Percentiles rank a stretch among this genome's conserved stretches.
Conservation (phyloP, 2,113 vertebrate genomes). For the Sminthopsis crassicaudata region DNA sequence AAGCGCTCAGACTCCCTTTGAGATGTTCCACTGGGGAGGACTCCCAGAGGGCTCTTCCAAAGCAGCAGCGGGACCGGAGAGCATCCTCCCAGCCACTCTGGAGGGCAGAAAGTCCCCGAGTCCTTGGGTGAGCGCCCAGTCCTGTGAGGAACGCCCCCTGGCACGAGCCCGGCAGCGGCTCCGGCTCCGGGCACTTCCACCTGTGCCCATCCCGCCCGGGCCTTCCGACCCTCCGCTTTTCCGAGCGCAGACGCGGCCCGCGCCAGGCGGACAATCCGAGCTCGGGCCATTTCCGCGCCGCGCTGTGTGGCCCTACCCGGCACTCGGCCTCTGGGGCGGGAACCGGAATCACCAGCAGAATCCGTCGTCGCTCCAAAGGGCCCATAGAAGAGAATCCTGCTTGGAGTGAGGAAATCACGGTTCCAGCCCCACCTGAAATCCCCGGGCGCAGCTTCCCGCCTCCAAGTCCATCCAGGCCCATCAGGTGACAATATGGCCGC, state of each 20-base stretch:
- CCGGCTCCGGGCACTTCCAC: background rate
- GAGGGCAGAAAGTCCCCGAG: conserved; percentile 55
- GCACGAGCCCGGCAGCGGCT: conserved; percentile 61
- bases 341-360: conserved; percentile 70
- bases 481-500: no score
- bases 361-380: conserved; percentile 59
- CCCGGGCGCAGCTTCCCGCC: no score
- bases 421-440: no score
- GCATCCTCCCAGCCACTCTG: conserved; percentile 34
- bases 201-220: background rate
- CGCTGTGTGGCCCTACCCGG: conserved; percentile 62
- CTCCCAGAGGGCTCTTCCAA: conserved; percentile 19
- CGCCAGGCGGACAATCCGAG: no score
- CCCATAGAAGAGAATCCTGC: conserved; percentile 67
- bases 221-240: conserved; percentile 43
- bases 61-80: conserved; percentile 3
- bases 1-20: conserved; percentile 35
- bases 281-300: conserved; percentile 64
- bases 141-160: conserved; percentile 62
- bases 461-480: no score
- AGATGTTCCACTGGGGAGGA: conserved; percentile 48
- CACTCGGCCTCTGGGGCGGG: conserved; percentile 60
- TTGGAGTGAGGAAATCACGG: no score
- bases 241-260: conserved; percentile 26
- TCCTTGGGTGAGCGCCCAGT: conserved; percentile 59